Evolutionary conservation across 2,797 vertebrate genomes (phyloP).

Genomic region (Salarias fasciatus): DNA sequence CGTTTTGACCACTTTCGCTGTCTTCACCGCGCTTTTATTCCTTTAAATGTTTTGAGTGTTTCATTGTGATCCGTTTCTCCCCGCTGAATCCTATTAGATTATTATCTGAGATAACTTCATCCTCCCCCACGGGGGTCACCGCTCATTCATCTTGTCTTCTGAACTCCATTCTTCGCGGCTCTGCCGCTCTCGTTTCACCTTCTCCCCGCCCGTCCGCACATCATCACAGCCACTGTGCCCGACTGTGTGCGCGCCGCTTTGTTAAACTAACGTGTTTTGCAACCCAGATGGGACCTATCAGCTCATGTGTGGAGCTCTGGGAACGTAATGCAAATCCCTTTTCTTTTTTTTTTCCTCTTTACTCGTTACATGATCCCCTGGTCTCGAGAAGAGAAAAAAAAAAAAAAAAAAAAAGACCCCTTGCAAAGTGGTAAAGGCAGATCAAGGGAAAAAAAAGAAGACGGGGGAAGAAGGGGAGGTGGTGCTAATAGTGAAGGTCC

Average conservation of each 20-base stretch:
- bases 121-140: constrained; percentile 30
- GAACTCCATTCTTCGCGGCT: constrained; percentile 16
- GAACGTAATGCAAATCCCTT: constrained; percentile 39
- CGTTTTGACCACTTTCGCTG: background rate
- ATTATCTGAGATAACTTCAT: constrained; percentile 22
- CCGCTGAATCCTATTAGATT: constrained; percentile 36
- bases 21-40: constrained; percentile 7
- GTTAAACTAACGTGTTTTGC: constrained; percentile 32
- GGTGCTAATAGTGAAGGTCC: constrained; percentile 46
- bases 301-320: constrained; percentile 25
- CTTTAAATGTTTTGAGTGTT: constrained; percentile 34
- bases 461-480: background rate
- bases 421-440: constrained; percentile 52
- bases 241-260: constrained; percentile 17
- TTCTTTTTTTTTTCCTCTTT: background rate
- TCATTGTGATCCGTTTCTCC: constrained; percentile 33
- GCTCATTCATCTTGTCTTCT: constrained; percentile 37
- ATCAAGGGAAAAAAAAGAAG: constrained; percentile 26
- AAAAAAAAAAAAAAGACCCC: constrained; percentile 36
- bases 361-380: constrained; percentile 25
- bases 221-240: constrained; percentile 6
- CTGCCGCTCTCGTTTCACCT: constrained; percentile 5
- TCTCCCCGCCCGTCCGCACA: background rate
- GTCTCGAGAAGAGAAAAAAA: constrained; percentile 11
- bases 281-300: constrained; percentile 41